Evolutionary conservation across 2,797 vertebrate species (phyloP).

Genomic region (Poeciliopsis infans): DNA sequence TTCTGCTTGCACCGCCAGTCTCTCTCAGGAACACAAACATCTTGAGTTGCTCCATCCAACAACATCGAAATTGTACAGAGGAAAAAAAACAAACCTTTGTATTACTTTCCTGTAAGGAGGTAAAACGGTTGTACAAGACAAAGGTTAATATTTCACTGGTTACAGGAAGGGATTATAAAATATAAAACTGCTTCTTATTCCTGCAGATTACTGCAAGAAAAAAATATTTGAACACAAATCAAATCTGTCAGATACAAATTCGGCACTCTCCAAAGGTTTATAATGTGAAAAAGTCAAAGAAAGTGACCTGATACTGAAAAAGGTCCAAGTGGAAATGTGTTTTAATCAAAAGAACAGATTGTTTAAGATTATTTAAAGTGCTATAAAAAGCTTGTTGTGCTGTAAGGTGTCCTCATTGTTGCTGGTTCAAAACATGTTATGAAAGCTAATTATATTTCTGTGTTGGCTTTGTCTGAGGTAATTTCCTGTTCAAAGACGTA

Average conservation of each 20-base stretch:
- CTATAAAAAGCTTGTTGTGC: not conserved
- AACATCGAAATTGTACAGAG: slow-evolving; percentile 1
- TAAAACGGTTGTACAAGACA: slow-evolving; percentile 7
- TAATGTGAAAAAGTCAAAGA: not conserved
- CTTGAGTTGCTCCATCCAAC: slow-evolving; percentile 23
- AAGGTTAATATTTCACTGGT: slow-evolving; percentile 67
- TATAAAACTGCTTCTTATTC: slow-evolving; percentile 3
- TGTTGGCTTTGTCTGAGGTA: not conserved
- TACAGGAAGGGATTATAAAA: slow-evolving; percentile 52
- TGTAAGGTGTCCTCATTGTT: not conserved
- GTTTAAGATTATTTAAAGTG: not conserved
- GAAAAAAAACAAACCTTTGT: not conserved
- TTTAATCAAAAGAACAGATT: not conserved
- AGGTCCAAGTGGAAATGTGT: not conserved
- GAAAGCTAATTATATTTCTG: not conserved
- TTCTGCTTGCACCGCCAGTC: slow-evolving; percentile 73
- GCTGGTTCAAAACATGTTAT: not conserved
- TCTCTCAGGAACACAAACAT: slow-evolving; percentile 7
- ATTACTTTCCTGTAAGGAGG: slow-evolving; percentile 10
- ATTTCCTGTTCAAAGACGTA: not conserved
- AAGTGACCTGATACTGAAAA: not conserved
- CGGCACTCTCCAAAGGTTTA: not conserved
- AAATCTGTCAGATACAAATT: not conserved
- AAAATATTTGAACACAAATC: too few relatives aligned
- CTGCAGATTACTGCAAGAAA: not conserved